Base-by-base conservation (phyloP, 1,140 invertebrate genomes). In the Bombus confusus region DNA sequence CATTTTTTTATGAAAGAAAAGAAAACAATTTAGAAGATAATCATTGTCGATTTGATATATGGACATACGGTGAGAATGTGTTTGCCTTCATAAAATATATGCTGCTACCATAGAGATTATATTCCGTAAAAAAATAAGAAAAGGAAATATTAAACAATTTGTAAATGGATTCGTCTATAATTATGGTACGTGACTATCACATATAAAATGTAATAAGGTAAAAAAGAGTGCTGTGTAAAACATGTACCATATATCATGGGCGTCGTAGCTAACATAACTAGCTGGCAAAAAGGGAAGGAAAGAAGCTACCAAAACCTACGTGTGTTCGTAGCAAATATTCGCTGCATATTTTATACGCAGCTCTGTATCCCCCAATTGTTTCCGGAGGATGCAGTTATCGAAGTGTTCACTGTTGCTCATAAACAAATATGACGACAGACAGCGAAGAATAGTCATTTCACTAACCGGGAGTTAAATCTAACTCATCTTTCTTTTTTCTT, bases 271-370 rank as follows among this genome's bases (percentile, higher is more conserved):
- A 69, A 15, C 13, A 34, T 25, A 39, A 64, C 83, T 89, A 89
- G 62, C 3, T 66, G 37, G 28, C 41, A 39, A 86, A 77, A 52
- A 39, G 31, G 28, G 22, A 52, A 43, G 37, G 39, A 84, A 83
- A 83, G 43, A 86, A 91, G 85, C 88, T 90, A 91, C 84, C 77
- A 90, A 93, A 90, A 92, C 92, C 92, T 92, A 80, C 85, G 93
- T 92, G 92, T 93, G 93, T 93, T 93, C 92, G 90, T 93, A 91
- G 91, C 90, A 91, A 93, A 88, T 92, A 91, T 83, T 87, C 80
- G 90, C 91, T 92, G 88, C 87, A 91, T 92, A 88, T 91, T 92
- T 93, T 92, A 82, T 92, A 91, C 83, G 86, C 88, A 73, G 88
- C 85, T 86, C 66, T 73, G 52, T 72, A 47, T 92, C 91, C 76